These are phyloP conservation scores for Sinodicranocentrus sp. DNA, from an alignment of 2,888 invertebrate genomes.

Conservation along the genomic window DNA sequence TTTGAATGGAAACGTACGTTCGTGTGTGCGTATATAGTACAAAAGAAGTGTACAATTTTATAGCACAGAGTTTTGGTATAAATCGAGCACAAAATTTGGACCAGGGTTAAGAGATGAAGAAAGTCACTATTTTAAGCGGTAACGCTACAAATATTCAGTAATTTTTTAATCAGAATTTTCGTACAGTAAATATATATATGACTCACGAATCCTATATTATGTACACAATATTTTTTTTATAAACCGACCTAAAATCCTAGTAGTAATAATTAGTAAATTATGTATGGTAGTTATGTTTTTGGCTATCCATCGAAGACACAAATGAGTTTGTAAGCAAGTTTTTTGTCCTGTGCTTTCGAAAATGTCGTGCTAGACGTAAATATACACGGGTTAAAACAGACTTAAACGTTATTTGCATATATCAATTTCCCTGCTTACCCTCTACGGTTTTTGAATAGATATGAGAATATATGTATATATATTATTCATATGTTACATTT, in stretches of 20 bases:
- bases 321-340: constrained; percentile 58
- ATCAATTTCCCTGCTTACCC: constrained; percentile 26
- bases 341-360: constrained; percentile 2
- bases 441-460: constrained; percentile 11
- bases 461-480: constrained; percentile 38
- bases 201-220: too few species aligned
- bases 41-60: constrained; percentile 11
- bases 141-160: neutral
- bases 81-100: constrained; percentile 68
- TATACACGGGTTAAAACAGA: constrained; percentile 7
- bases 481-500: constrained; percentile 27
- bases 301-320: constrained; percentile 67
- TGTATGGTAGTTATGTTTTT: constrained; percentile 49
- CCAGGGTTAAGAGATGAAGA: constrained; percentile 67
- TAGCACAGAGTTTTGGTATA: constrained; percentile 7
- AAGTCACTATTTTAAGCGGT: constrained; percentile 59
- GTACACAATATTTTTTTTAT: neutral
- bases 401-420: constrained; percentile 26
- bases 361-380: constrained; percentile 7
- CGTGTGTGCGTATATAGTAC: constrained; percentile 20
- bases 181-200: neutral
- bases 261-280: too few species aligned
- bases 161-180: neutral
- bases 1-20: too few species aligned
- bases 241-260: neutral